Evolutionary conservation across 2,113 vertebrate genomes (phyloP), one percentile per base, ranked within the genome.

Genomic region (Melanerpes formicivorus): DNA sequence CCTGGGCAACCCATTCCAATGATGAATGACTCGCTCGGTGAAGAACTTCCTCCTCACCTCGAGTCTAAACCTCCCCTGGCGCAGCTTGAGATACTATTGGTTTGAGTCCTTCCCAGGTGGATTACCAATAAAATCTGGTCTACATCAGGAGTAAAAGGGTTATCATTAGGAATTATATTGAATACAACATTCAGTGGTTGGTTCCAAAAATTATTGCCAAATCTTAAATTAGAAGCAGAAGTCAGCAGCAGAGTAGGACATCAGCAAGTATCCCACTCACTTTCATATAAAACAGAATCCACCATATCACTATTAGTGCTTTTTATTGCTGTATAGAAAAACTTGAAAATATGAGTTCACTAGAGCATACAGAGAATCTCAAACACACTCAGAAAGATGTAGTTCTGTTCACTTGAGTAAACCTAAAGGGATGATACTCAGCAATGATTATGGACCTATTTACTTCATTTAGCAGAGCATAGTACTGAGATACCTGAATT

Each of bases 391-490:
- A 75, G 70, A 75, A 80, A 60, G 14, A 86, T 26, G 44, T 10
- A 84, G 84, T 27, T 92, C 74, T 86, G 48, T 44, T 89, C 80
- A 92, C 62, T 30, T 25, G 29, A 89, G 40, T 76, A 87, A 95
- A 81, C 40, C 21, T 79, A 87, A 32, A 87, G 30, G 32, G 67
- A 65, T 64, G 55, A 58, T 25, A 62, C 12, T 50, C 82, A 48
- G 54, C 1, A 1, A 72, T 78, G 55, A 90, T 63, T 77, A 62
- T 50, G 26, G 22, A 15, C 23, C 40, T 66, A 29, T 82, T 82
- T 95, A 73, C 69, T 88, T 90, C 46, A 91, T 90, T 93, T 83
- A 90, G 69, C 21, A 34, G 10, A 93, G 64, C 46, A 66, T 0
- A 64, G 48, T 42, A 71, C 18, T 23, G 46, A 73, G 81, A 85